Conservation (phyloP, 2,888 invertebrate species). For the Adela reaumurella region DNA sequence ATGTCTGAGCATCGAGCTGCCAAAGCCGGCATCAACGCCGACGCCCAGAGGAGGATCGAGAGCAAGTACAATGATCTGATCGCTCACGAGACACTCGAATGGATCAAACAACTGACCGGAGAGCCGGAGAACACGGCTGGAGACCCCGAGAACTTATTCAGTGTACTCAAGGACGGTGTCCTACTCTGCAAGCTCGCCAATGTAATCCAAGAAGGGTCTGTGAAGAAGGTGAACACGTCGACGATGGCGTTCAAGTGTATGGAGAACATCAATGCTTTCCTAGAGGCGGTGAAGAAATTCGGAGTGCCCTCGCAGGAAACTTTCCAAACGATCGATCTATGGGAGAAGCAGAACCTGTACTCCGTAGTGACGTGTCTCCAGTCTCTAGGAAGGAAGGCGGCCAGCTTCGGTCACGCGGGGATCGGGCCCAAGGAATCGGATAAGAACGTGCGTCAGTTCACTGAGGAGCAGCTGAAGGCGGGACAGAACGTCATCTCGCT, state of each 20-base stretch:
- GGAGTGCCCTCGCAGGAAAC: conserved; percentile 93
- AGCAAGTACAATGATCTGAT: conserved; percentile 95
- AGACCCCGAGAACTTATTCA: conserved; percentile 86
- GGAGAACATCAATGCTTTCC: conserved; percentile 96
- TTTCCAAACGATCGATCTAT: conserved; percentile 97
- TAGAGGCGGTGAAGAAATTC: conserved; percentile 76
- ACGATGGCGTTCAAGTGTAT: conserved; percentile 96
- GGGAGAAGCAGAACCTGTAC: conserved; percentile 94
- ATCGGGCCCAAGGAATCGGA: conserved; percentile 96
- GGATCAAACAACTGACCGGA: conserved; percentile 84
- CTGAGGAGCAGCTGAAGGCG: conserved; percentile 89
- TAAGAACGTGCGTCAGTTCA: conserved; percentile 88
- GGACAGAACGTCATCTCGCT: conserved; percentile 90
- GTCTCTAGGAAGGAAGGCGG: conserved; percentile 90
- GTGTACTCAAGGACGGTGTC: conserved; percentile 84
- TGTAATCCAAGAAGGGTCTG: conserved; percentile 75
- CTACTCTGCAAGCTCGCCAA: conserved; percentile 89
- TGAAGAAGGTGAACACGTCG: conserved; percentile 89
- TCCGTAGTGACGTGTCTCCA: conserved; percentile 95
- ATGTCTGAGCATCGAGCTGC: conserved; percentile 49
- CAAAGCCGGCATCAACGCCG: conserved; percentile 50
- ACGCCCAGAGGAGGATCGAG: conserved; percentile 66
- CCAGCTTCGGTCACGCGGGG: conserved; percentile 77
- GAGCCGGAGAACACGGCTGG: conserved; percentile 81
- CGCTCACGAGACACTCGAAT: conserved; percentile 87